phyloP scores from a whole-genome alignment of 2,888 invertebrate species.

The Tolmerus cingulatus region DNA sequence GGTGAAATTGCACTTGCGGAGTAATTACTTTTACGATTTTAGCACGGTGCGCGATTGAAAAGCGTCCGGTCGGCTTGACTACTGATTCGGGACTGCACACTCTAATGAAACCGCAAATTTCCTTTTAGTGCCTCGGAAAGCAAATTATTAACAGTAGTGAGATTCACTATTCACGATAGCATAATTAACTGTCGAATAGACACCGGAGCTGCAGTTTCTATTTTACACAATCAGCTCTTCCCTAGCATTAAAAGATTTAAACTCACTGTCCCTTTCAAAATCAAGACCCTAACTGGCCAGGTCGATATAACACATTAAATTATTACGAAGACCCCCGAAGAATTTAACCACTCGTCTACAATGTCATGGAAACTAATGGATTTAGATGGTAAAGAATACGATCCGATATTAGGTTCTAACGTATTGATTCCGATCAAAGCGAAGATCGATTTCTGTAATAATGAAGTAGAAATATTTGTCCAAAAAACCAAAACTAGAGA shows the following conservation, averaged over 20 bases:
- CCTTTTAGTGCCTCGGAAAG: background rate
- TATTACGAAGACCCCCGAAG: background rate
- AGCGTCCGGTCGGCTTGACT: too few species aligned
- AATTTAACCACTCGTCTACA: background rate
- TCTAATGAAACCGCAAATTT: background rate
- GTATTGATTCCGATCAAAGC: background rate
- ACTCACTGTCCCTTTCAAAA: background rate
- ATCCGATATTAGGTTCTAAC: background rate
- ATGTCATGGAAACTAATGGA: constrained; percentile 3
- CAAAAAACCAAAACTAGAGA: background rate
- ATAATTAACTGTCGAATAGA: background rate
- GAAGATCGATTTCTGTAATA: background rate
- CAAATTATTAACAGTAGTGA: background rate
- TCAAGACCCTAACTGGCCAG: background rate
- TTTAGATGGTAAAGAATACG: background rate
- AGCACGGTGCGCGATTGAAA: too few species aligned
- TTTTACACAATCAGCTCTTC: background rate
- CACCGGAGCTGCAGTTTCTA: background rate
- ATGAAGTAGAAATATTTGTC: background rate
- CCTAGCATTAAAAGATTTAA: background rate
- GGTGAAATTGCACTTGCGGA: too few species aligned
- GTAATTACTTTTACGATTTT: too few species aligned
- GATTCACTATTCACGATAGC: background rate
- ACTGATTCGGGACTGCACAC: too few species aligned
- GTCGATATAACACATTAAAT: background rate